phyloP scores from a whole-genome alignment of 2,797 vertebrate genomes.

The Semotilus atromaculatus region DNA sequence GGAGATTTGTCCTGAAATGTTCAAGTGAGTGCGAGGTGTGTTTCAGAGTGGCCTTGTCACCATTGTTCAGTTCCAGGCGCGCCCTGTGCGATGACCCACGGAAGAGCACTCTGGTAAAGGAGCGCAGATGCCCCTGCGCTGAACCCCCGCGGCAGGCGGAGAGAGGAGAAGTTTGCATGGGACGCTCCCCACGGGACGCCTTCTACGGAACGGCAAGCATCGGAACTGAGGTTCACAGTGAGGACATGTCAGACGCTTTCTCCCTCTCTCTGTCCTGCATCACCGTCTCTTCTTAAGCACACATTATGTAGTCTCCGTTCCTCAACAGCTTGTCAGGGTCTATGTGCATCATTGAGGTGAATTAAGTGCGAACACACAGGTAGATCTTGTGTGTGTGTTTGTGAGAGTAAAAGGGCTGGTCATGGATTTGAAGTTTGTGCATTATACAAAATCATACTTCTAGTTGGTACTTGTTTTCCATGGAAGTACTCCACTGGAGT shows the following conservation, averaged over 20 bases:
- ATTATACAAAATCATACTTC: conserved; percentile 20
- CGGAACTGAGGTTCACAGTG: conserved; percentile 61
- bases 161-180: conserved; percentile 29
- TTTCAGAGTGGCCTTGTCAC: conserved; percentile 48
- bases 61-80: conserved; percentile 41
- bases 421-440: conserved; percentile 9
- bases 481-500: background rate
- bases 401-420: conserved; percentile 42
- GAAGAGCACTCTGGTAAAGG: conserved; percentile 53
- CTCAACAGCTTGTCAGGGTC: conserved; percentile 44
- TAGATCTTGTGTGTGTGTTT: conserved; percentile 1
- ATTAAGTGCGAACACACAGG: conserved; percentile 28
- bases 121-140: conserved; percentile 70
- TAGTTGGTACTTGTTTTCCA: conserved; percentile 5
- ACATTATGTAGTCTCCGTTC: conserved; percentile 34
- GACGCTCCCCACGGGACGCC: conserved; percentile 42
- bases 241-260: conserved; percentile 59
- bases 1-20: conserved; percentile 58
- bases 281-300: conserved; percentile 22
- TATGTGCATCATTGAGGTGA: conserved; percentile 28
- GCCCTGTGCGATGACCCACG: conserved; percentile 62
- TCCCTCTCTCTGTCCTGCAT: conserved; percentile 33
- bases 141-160: conserved; percentile 63
- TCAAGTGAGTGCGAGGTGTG: conserved; percentile 50
- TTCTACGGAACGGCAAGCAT: conserved; percentile 49